These are phyloP conservation scores for Bovichtus variegatus DNA, from an alignment of 2,797 vertebrate genomes.

Conservation along the genomic window DNA sequence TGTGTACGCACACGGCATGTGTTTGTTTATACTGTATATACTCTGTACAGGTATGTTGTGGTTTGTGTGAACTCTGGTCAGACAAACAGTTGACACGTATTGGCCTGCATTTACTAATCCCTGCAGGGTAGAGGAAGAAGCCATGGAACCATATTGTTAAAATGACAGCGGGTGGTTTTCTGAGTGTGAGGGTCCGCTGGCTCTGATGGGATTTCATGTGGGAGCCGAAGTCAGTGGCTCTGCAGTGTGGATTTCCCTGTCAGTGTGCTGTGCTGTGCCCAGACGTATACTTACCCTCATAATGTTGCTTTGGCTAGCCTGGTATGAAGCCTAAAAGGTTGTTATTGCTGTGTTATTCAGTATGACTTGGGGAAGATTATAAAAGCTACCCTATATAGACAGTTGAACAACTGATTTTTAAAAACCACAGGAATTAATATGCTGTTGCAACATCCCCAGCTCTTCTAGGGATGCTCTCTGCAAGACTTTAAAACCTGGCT, in stretches of 20 bases:
- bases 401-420: neutral
- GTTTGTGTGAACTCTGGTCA: constrained; percentile 21
- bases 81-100: constrained; percentile 42
- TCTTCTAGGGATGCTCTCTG: neutral
- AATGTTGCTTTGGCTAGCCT: constrained; percentile 53
- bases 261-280: constrained; percentile 45
- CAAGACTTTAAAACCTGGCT: neutral
- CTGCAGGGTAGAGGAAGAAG: constrained; percentile 38
- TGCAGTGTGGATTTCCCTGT: constrained; percentile 32
- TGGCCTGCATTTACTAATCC: constrained; percentile 54
- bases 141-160: constrained; percentile 65
- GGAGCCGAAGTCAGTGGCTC: constrained; percentile 50
- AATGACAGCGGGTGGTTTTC: constrained; percentile 69
- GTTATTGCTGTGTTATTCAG: constrained; percentile 29
- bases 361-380: constrained; percentile 9
- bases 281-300: constrained; percentile 45
- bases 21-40: neutral
- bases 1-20: neutral
- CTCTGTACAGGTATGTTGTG: constrained; percentile 7
- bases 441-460: neutral
- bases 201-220: constrained; percentile 67
- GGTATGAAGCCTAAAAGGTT: constrained; percentile 33
- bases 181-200: constrained; percentile 54
- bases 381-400: constrained; percentile 5
- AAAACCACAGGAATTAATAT: neutral